These are phyloP conservation scores for Sebastes melanostomus DNA, from an alignment of 2,797 vertebrate species.

Conservation along the genomic window DNA sequence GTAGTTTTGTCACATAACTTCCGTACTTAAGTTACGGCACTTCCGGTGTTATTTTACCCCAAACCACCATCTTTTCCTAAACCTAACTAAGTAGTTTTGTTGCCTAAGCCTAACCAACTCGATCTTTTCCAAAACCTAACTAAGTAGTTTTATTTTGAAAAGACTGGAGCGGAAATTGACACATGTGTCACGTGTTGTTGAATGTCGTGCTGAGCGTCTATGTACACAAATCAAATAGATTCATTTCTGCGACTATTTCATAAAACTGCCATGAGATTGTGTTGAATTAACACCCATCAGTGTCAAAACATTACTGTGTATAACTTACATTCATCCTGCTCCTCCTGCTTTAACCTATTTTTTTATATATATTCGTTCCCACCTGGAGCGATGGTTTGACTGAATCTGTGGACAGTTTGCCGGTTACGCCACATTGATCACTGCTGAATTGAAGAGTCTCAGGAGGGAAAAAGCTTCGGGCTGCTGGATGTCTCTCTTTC, in stretches of 20 bases:
- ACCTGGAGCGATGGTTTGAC: conserved; percentile 14
- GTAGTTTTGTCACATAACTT: no score
- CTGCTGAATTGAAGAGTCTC: conserved; percentile 25
- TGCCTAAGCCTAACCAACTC: no score
- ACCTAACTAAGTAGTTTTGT: no score
- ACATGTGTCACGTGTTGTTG: neutral
- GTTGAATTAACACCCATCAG: neutral
- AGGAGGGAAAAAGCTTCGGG: neutral
- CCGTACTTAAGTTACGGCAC: no score
- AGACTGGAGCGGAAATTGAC: neutral
- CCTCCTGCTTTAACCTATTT: neutral
- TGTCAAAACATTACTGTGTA: neutral
- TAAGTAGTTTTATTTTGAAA: neutral
- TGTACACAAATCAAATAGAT: no score
- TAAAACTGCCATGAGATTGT: no score
- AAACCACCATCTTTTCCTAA: rapidly evolving
- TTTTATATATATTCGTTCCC: neutral
- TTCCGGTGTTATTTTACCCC: no score
- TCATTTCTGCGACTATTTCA: no score
- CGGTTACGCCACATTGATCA: conserved; percentile 42
- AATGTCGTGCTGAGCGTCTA: neutral
- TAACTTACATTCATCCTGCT: neutral
- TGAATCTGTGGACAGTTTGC: conserved; percentile 14
- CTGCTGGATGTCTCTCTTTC: conserved; percentile 31
- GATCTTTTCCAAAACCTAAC: no score